Evolutionary conservation across 2,888 invertebrate species (phyloP).

Genomic region (Cheilosia grossa): DNA sequence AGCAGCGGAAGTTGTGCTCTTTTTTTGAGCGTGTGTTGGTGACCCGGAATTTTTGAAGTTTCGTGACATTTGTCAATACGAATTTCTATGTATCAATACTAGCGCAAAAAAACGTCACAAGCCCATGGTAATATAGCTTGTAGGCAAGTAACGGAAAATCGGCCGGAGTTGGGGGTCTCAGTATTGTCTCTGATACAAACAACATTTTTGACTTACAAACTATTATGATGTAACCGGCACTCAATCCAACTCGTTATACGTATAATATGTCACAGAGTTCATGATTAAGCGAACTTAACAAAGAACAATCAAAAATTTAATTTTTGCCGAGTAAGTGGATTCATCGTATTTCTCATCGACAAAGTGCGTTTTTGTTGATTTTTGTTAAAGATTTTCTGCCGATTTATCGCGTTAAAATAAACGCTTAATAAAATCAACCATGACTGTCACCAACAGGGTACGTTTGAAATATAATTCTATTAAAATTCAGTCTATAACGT

Average conservation of each 20-base stretch:
- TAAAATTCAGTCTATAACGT: not conserved
- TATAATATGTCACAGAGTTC: not conserved
- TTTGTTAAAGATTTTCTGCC: not conserved
- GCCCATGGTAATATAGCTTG: too few relatives aligned
- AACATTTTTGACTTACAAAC: too few relatives aligned
- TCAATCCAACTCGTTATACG: conserved; percentile 9
- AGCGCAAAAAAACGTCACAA: too few relatives aligned
- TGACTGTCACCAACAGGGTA: conserved; percentile 81
- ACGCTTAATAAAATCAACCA: conserved; percentile 62
- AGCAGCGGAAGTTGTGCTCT: too few relatives aligned
- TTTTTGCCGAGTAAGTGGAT: conserved; percentile 66
- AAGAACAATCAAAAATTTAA: conserved; percentile 55
- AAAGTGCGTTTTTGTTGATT: conserved; percentile 52
- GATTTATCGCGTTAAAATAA: conserved; percentile 24
- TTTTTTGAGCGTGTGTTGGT: too few relatives aligned
- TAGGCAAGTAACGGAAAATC: too few relatives aligned
- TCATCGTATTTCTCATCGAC: conserved; percentile 46
- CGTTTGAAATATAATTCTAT: conserved; percentile 32
- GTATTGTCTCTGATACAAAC: too few relatives aligned
- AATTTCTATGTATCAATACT: too few relatives aligned
- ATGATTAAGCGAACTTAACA: conserved; percentile 16
- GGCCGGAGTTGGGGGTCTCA: too few relatives aligned
- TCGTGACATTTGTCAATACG: too few relatives aligned
- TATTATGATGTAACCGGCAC: not conserved
- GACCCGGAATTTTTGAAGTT: too few relatives aligned